phyloP scores from a whole-genome alignment of 2,797 vertebrate species.

The Eulemur albifrons region DNA sequence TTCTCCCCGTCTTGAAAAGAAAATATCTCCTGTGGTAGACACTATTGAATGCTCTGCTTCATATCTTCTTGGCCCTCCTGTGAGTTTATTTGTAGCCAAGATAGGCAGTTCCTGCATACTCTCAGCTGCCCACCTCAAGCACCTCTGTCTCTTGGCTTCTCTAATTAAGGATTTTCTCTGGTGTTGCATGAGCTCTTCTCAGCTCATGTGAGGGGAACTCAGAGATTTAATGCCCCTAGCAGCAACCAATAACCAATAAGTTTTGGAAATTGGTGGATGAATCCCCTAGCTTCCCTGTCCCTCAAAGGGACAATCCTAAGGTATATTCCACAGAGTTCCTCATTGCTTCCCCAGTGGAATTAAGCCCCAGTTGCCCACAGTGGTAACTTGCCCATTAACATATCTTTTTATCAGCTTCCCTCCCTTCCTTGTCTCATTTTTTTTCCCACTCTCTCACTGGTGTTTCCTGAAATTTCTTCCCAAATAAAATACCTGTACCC shows the following conservation, averaged over 20 bases:
- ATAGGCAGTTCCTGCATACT: not conserved
- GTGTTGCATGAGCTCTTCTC: not conserved
- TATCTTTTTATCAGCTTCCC: not conserved
- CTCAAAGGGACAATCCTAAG: not conserved
- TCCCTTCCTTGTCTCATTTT: not conserved
- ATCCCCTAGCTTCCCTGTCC: not conserved
- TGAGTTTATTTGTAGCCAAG: not conserved
- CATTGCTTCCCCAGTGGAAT: not conserved
- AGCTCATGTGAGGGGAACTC: not conserved
- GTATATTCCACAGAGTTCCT: not conserved
- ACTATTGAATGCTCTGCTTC: not conserved
- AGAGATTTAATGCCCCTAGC: not conserved
- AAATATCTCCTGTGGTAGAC: not conserved
- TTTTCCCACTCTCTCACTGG: not conserved
- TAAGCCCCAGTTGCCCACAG: not conserved
- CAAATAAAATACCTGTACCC: not conserved
- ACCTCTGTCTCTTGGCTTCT: not conserved
- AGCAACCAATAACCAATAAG: not conserved
- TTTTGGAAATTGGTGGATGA: constrained; percentile 1
- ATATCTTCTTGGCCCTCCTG: not conserved
- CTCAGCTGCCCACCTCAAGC: not conserved
- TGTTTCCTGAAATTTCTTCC: not conserved
- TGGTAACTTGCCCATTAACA: not conserved
- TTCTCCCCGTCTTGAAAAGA: not conserved
- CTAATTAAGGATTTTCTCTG: not conserved